Evolutionary conservation across 1,140 invertebrate genomes (phyloP).

Genomic region (Telenomus remus): DNA sequence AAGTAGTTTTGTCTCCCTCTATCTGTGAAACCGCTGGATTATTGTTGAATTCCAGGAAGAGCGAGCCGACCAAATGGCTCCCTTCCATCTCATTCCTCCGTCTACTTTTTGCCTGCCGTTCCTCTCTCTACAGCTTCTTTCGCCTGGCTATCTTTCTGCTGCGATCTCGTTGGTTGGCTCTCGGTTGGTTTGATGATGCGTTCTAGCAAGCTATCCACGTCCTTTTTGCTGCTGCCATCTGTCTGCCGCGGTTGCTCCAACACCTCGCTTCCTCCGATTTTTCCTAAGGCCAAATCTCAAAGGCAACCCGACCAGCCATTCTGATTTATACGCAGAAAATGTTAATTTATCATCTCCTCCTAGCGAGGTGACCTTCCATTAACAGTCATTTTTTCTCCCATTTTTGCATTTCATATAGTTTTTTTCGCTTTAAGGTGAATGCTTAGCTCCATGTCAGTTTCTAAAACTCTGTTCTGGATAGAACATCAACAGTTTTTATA

Average conservation of each 20-base stretch:
- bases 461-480: too few species aligned
- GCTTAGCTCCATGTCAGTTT: slow-evolving; percentile 18
- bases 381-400: slow-evolving; percentile 50
- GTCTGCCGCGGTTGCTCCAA: not conserved
- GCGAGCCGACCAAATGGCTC: slow-evolving; percentile 66
- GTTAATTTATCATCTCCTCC: slow-evolving; percentile 57
- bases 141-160: slow-evolving; percentile 16
- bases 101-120: slow-evolving; percentile 19
- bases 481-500: too few species aligned
- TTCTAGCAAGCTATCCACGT: not conserved
- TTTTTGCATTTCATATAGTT: slow-evolving; percentile 38
- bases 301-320: slow-evolving; percentile 50
- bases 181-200: not conserved
- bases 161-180: slow-evolving; percentile 1
- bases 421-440: slow-evolving; percentile 38
- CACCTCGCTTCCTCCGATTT: not conserved
- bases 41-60: slow-evolving; percentile 70
- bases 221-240: not conserved
- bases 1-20: slow-evolving; percentile 32
- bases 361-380: slow-evolving; percentile 55
- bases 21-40: slow-evolving; percentile 66
- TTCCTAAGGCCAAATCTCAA: slow-evolving; percentile 21
- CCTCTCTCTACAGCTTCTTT: slow-evolving; percentile 39
- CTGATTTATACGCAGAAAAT: slow-evolving; percentile 55
- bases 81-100: slow-evolving; percentile 40